These are phyloP conservation scores for Drosophila orosa DNA, from an alignment of 1,140 invertebrate species.

Conservation along the genomic window DNA sequence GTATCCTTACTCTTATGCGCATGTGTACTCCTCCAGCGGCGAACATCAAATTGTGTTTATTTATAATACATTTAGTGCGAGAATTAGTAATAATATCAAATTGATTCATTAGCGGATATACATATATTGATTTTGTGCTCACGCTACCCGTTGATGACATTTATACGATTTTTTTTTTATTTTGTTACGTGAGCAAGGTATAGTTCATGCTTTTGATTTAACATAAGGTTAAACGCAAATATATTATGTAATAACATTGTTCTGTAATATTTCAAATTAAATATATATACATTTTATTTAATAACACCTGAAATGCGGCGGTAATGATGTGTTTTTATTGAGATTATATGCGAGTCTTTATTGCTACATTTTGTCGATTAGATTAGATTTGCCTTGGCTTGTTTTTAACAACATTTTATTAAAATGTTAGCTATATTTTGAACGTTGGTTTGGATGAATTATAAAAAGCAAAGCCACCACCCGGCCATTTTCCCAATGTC, in stretches of 20 bases:
- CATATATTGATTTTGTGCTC: slow-evolving; percentile 20
- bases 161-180: slow-evolving; percentile 17
- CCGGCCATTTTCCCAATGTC: neutral
- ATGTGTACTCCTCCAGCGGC: slow-evolving; percentile 13
- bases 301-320: slow-evolving; percentile 11
- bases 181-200: slow-evolving; percentile 19
- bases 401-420: neutral
- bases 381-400: slow-evolving; percentile 1
- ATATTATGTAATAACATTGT: slow-evolving; percentile 22
- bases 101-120: slow-evolving; percentile 20
- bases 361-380: neutral
- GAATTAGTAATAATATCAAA: slow-evolving; percentile 18
- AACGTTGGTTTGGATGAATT: slow-evolving; percentile 22
- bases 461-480: slow-evolving; percentile 1
- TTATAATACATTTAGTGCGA: slow-evolving; percentile 20
- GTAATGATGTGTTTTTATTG: neutral
- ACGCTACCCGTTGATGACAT: slow-evolving; percentile 21
- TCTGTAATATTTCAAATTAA: slow-evolving; percentile 21
- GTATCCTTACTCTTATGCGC: slow-evolving; percentile 9
- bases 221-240: slow-evolving; percentile 22
- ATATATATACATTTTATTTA: slow-evolving; percentile 22
- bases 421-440: slow-evolving; percentile 13
- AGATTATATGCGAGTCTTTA: no score
- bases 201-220: slow-evolving; percentile 19
- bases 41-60: slow-evolving; percentile 19